Evolutionary conservation across 2,888 invertebrate species (phyloP).

Genomic region (Pseudococcus viburni): DNA sequence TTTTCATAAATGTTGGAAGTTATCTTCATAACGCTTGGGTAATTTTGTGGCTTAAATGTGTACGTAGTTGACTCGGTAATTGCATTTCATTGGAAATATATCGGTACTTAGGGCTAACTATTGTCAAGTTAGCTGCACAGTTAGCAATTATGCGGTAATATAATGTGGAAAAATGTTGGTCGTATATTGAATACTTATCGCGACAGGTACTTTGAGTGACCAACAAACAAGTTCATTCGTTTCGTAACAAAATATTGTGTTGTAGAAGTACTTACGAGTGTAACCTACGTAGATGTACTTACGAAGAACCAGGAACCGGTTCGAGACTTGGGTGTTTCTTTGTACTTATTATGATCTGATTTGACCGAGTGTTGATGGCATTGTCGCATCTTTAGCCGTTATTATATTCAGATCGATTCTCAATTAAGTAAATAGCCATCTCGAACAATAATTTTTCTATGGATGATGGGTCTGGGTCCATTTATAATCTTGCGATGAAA

Average conservation of each 20-base stretch:
- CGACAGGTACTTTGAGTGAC: conserved; percentile 42
- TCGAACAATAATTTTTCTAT: background rate
- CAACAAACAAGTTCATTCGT: conserved; percentile 43
- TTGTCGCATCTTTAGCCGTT: conserved; percentile 32
- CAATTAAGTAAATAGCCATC: background rate
- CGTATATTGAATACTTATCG: conserved; percentile 35
- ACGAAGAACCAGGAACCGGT: conserved; percentile 30
- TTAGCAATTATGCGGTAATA: conserved; percentile 30
- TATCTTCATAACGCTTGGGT: conserved; percentile 11
- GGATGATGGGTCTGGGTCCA: background rate
- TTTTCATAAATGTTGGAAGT: conserved; percentile 16
- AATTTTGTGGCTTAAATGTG: conserved; percentile 33
- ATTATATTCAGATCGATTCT: background rate
- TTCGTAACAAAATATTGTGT: conserved; percentile 38
- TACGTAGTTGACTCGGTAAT: background rate
- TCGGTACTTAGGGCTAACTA: background rate
- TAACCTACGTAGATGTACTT: background rate
- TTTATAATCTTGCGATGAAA: no score
- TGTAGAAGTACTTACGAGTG: background rate
- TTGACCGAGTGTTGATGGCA: conserved; percentile 24
- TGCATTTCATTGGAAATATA: conserved; percentile 33
- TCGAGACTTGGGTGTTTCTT: conserved; percentile 45
- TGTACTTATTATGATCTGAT: conserved; percentile 50
- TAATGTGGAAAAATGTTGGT: conserved; percentile 39
- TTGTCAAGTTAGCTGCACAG: conserved; percentile 24